phyloP scores from a whole-genome alignment of 1,140 invertebrate genomes.

The Drosophila teissieri region DNA sequence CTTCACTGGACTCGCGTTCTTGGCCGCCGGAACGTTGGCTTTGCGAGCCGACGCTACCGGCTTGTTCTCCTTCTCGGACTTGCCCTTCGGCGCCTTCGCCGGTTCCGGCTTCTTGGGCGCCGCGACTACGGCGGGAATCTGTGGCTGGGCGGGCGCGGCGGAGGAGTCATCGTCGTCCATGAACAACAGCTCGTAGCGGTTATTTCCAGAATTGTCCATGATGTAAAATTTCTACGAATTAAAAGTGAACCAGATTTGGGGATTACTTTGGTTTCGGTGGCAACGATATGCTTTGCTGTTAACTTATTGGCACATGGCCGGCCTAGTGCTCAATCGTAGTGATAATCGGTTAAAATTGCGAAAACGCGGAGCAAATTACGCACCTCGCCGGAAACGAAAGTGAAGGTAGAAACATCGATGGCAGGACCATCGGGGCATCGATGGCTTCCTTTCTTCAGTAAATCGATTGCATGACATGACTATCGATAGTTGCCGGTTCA shows the following conservation, averaged over 20 bases:
- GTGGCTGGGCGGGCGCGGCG: slow-evolving; percentile 20
- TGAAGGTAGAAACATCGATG: slow-evolving; percentile 31
- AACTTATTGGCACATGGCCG: slow-evolving; percentile 30
- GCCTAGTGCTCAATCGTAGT: slow-evolving; percentile 1
- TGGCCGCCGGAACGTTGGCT: slow-evolving; percentile 61
- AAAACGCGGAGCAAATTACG: slow-evolving; percentile 46
- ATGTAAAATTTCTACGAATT: slow-evolving; percentile 46
- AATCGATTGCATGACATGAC: neutral
- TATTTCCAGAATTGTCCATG: slow-evolving; percentile 97
- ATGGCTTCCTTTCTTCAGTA: neutral
- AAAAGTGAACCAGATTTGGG: slow-evolving; percentile 26
- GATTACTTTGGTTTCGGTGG: slow-evolving; percentile 27
- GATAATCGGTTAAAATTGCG: slow-evolving; percentile 33
- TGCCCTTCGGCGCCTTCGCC: slow-evolving; percentile 33
- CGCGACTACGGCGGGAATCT: slow-evolving; percentile 19
- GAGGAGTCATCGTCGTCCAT: slow-evolving; percentile 91
- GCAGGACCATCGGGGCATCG: neutral
- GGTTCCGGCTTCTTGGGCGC: slow-evolving; percentile 48
- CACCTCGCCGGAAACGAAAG: slow-evolving; percentile 39
- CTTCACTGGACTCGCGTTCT: slow-evolving; percentile 49
- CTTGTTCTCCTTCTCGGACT: slow-evolving; percentile 94
- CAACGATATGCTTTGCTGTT: slow-evolving; percentile 1
- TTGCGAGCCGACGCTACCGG: slow-evolving; percentile 70
- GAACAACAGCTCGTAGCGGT: slow-evolving; percentile 96
- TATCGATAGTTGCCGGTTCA: slow-evolving; percentile 3